Evolutionary conservation across 92 coral and sea anemone genomes (phyloP), one percentile per base, ranked within the genome.

Genomic region (Phenganax stokvisi): DNA sequence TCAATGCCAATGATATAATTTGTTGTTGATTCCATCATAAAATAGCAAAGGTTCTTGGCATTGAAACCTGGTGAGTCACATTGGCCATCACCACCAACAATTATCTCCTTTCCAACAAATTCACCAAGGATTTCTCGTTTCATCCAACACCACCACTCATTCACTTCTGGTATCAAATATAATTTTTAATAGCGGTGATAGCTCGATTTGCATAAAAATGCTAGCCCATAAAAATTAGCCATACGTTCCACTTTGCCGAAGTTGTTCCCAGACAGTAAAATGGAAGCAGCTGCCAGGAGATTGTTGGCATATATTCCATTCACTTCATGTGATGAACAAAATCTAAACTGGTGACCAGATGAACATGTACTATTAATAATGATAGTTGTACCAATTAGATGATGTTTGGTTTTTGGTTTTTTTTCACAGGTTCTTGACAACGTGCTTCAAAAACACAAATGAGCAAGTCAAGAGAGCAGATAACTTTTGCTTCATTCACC

Each of bases 391-490:
- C 87, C 87, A 82, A 77, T 68, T 28, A 85, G 63, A 30, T 78
- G 84, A 59, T 79, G 74, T 15, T 79, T 78, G 8, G 37, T 69
- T 28, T 53, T 12, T 65, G 65, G 56, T 54, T 66, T 13, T 67
- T 37, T 37, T 15, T 8, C 20, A 30, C 87, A 28, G 12, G 79
- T 71, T 56, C 63, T 17, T 61, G 20, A 57, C 84, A 79, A 27
- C 78, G 55, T 1, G 17, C 12, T 27, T 67, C 28, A 27, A 67
- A 67, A 67, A 67, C 31, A 13, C 25, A 11, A 67, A 63, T 31
- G 52, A 80, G 73, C 58, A 80, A 72, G 25, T 80, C 84, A 52
- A 80, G 51, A 66, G 84, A 80, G 73, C 84, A 80, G 12, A 81
- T 17, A 71, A 71, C 30, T 55, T 71, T 81, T 53, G 30, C 30